Evolutionary conservation across 2,888 invertebrate species (phyloP), one percentile per base, ranked within the genome.

Genomic region (Euplexia lucipara): DNA sequence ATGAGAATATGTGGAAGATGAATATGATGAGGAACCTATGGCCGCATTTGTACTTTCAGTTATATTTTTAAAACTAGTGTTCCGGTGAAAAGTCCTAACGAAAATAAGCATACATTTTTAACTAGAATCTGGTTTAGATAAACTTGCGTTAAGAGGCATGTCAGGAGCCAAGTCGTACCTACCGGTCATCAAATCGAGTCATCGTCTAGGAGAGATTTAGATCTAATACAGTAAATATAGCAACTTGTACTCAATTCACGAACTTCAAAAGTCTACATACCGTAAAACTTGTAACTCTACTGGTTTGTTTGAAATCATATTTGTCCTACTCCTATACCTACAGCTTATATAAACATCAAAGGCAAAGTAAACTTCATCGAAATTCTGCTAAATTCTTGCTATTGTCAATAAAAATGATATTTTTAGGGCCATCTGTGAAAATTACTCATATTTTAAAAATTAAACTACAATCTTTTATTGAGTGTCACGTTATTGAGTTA

Each of bases 301-400:
- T 6, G 16, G 16, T 22, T 12, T 35, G 30, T 35, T 41, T 52
- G 3, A 20, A 6, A 39, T 34, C 10, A 10, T 63, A 52, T 53
- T 68, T 72, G 32, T 16, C 9, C n/a, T 63, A n/a, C 22, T 34
- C 16, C 30, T 20, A 26, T 18, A 49, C 63, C 63, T 35, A 49
- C 71, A 16, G n/a, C 37, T 59, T 47, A 1, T 16, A 9, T 30
- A 59, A 47, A 65, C 60, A 59, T 47, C 16, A 12, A 12, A 35
- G 6, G 26, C 8, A 10, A 14, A 45, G 34, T n/a, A 45, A 22
- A 30, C 1, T 37, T 10, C 8, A n/a, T 8, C 3, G 1, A 37
- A 48, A 37, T 70, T 22, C 6, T 32, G 48, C 9, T 10, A 20
- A 30, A 10, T 51, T 63, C 4, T 39, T 32, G 5, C 8, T 14